phyloP scores from a whole-genome alignment of 2,888 invertebrate genomes.

The Eupithecia dodoneata region DNA sequence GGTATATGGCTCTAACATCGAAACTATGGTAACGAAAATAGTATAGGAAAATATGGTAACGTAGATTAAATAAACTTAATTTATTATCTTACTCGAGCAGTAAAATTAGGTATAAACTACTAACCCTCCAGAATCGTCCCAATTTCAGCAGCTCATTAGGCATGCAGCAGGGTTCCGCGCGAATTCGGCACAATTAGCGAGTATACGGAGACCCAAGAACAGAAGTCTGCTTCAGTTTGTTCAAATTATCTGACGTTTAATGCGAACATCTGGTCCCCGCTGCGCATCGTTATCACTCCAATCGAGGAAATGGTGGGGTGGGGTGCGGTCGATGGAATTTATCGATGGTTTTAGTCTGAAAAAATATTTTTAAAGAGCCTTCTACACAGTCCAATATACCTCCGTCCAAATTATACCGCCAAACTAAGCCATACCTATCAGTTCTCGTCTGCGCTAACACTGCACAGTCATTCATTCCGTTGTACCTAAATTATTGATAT shows the following conservation, averaged over 20 bases:
- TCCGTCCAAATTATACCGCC: no score
- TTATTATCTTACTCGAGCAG: not conserved
- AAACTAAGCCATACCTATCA: no score
- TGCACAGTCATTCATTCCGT: no score
- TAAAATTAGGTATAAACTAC: conserved; percentile 13
- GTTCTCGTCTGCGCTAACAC: no score
- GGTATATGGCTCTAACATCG: not conserved
- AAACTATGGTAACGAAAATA: not conserved
- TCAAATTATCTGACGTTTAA: conserved; percentile 52
- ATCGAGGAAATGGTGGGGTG: conserved; percentile 42
- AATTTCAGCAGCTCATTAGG: conserved; percentile 30
- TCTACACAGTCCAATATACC: no score
- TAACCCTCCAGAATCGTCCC: not conserved
- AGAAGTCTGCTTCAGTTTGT: conserved; percentile 43
- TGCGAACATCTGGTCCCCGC: conserved; percentile 54
- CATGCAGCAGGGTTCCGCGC: conserved; percentile 30
- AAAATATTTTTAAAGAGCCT: not conserved
- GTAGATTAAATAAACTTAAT: not conserved
- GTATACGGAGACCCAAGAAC: conserved; percentile 24
- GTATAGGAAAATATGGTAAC: not conserved
- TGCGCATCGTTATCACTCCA: conserved; percentile 49
- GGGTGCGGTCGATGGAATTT: conserved; percentile 30
- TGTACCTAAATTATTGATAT: no score
- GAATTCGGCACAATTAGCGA: conserved; percentile 36
- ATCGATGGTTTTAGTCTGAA: conserved; percentile 10